phyloP scores from a whole-genome alignment of 2,113 vertebrate genomes.

The Tragelaphus scriptus region DNA sequence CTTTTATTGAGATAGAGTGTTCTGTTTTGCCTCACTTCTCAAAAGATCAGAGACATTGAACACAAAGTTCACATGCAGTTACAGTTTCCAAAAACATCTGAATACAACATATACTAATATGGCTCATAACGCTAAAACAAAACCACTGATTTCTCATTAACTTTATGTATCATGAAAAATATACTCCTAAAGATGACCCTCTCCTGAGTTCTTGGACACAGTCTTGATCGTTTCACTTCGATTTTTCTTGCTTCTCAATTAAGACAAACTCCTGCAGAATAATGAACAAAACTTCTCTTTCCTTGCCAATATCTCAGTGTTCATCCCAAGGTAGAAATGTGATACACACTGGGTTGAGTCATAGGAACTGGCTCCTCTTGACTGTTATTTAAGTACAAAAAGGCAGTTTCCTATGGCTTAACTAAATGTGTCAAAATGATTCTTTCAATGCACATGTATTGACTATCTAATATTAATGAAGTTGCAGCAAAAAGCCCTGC shows the following conservation, averaged over 20 bases:
- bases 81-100: background rate
- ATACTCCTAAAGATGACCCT: background rate
- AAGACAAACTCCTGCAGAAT: background rate
- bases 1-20: background rate
- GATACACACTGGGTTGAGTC: background rate
- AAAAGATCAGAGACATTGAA: background rate
- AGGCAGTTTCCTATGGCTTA: background rate
- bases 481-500: background rate
- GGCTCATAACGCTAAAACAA: background rate
- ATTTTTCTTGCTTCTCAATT: background rate
- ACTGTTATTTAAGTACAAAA: background rate
- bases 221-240: background rate
- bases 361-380: background rate
- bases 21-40: background rate
- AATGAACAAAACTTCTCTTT: background rate
- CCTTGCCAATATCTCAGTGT: background rate
- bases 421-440: background rate
- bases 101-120: background rate
- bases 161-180: background rate
- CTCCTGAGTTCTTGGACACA: background rate
- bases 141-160: background rate
- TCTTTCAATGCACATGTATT: background rate
- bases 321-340: background rate
- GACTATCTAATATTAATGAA: background rate
- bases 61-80: background rate